Base-by-base conservation (phyloP, 1,140 invertebrate species). In the Gonioctena quinquepunctata region DNA sequence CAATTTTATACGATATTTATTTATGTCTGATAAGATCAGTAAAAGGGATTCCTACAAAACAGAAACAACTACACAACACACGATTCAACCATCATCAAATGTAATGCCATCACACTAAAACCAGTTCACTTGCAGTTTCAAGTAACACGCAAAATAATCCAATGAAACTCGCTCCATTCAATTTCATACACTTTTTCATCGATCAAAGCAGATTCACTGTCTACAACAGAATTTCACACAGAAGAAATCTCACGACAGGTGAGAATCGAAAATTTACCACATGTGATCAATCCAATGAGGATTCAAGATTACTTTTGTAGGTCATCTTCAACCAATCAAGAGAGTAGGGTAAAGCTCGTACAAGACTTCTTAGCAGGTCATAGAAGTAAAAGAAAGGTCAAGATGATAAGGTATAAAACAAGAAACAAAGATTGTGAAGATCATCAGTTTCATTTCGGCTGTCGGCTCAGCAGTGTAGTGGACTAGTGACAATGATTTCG, bases 301-400 rank as follows among this genome's bases (percentile, higher is more conserved):
- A 42, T n/a, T 13, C 16, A 18, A 70, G 73, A 70, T 70, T 26
- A 66, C 28, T 62, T 64, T 76, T 76, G 54, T 78, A 57, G 78
- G 79, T 76, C 79, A 76, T 48, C 57, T 56, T 70, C 73, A 68
- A 67, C 79, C 76, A 77, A 78, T 77, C 71, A 76, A 75, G 76
- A 76, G 77, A 78, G 76, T 79, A 76, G 79, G 77, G 74, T 78
- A 69, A 70, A 70, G 54, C 61, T 57, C 13, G 25, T 64, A 66
- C 54, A 59, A 49, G 42, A 63, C 2, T 63, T 63, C 69, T 74
- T 74, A 69, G 33, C 61, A 69, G 71, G 71, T 72, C 71, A 72
- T 3, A 57, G 57, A 62, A 66, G 22, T 21, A 54, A 62, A 66
- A 54, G 63, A 66, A 66, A 66, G 63, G 63, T 66, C 63, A 66